Conservation (phyloP, 2,888 invertebrate genomes). For the Oscheius sp. region DNA sequence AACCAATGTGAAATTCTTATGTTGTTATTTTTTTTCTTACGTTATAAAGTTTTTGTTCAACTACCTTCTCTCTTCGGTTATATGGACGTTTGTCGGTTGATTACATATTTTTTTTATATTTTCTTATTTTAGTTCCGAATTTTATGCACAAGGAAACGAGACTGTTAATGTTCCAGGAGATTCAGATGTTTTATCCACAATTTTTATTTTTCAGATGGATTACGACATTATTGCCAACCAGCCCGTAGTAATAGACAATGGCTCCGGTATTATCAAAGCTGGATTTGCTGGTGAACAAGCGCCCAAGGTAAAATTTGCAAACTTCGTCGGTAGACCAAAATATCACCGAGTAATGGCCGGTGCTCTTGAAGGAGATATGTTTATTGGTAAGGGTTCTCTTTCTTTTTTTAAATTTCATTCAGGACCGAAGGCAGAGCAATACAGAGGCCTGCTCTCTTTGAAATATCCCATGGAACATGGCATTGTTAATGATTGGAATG, state of each 20-base stretch:
- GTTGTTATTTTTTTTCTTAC: too few species aligned
- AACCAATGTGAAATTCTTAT: too few species aligned
- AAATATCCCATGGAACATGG: constrained; percentile 99
- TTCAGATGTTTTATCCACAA: too few species aligned
- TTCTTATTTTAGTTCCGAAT: too few species aligned
- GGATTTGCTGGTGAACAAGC: constrained; percentile 71
- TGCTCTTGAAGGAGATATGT: constrained; percentile 94
- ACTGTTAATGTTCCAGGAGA: too few species aligned
- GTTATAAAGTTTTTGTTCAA: too few species aligned
- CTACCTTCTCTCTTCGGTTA: too few species aligned
- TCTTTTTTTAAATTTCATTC: constrained; percentile 72
- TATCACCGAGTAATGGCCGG: constrained; percentile 99
- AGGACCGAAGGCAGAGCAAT: constrained; percentile 95
- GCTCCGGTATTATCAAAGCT: constrained; percentile 93
- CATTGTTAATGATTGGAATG: constrained; percentile 98
- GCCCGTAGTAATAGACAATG: constrained; percentile 99
- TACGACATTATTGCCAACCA: constrained; percentile 86
- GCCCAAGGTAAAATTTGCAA: constrained; percentile 82
- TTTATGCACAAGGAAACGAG: too few species aligned
- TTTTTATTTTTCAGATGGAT: too few species aligned
- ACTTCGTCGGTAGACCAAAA: constrained; percentile 95
- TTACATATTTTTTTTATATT: too few species aligned
- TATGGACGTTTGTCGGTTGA: too few species aligned
- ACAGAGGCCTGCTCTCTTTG: constrained; percentile 92
- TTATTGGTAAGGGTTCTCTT: constrained; percentile 76